Conservation (phyloP, 2,888 invertebrate species). For the Caenorhabditis doughertyi region DNA sequence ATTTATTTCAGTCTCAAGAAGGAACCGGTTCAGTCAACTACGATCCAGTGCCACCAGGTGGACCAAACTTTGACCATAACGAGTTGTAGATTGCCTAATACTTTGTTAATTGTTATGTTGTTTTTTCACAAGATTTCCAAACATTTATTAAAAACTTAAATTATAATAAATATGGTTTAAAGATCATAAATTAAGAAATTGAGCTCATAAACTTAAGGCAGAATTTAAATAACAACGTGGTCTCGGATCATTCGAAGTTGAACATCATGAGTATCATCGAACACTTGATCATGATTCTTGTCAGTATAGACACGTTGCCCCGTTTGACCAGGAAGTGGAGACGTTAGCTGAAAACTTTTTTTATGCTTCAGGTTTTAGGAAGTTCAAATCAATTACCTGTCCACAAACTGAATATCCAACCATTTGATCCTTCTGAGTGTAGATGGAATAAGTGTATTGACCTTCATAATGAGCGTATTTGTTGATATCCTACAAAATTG, state of each 20-base stretch:
- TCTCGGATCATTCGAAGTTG: conserved; percentile 78
- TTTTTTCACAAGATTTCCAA: conserved; percentile 14
- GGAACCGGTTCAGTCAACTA: conserved; percentile 53
- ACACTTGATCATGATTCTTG: conserved; percentile 78
- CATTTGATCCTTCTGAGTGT: conserved; percentile 76
- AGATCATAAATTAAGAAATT: conserved; percentile 16
- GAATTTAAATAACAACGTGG: conserved; percentile 67
- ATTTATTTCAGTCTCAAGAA: conserved; percentile 59
- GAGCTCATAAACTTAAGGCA: conserved; percentile 1
- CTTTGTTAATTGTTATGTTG: conserved; percentile 21
- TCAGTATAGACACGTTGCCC: conserved; percentile 78
- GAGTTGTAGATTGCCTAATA: conserved; percentile 40
- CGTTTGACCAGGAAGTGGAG: conserved; percentile 77
- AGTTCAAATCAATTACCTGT: too few relatives aligned
- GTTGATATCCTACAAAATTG: conserved; percentile 78
- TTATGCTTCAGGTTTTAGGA: too few relatives aligned
- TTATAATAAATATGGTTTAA: background rate
- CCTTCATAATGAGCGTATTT: conserved; percentile 78
- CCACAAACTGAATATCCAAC: conserved; percentile 79
- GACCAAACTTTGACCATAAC: conserved; percentile 45
- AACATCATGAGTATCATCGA: conserved; percentile 77
- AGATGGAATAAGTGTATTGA: conserved; percentile 78
- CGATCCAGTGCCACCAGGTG: conserved; percentile 60
- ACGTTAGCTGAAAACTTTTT: conserved; percentile 58
- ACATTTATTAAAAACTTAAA: conserved; percentile 5